Percentiles rank a stretch among this genome's conserved stretches.
Evolutionary conservation across 2,113 vertebrate species (phyloP).

Genomic region (Miniopterus natalensis): DNA sequence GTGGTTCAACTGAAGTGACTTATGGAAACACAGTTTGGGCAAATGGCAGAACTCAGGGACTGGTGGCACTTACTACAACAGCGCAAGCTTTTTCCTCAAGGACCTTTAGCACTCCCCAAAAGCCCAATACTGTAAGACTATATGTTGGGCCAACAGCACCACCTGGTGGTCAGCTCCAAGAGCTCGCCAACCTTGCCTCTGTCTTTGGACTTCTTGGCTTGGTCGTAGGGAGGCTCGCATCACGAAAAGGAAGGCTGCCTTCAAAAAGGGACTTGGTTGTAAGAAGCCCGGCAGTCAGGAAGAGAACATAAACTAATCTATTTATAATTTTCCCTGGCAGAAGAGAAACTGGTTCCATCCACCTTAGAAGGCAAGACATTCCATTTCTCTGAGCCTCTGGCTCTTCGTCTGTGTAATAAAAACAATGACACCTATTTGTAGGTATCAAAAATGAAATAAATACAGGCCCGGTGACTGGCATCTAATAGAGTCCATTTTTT

Average conservation of each 20-base stretch:
- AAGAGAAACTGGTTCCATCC: background rate
- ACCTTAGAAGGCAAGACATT: background rate
- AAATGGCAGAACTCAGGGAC: background rate
- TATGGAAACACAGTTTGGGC: background rate
- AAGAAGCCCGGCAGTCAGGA: background rate
- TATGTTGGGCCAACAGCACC: slow-evolving; percentile 82
- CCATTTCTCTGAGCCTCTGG: background rate
- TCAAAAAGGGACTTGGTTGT: background rate
- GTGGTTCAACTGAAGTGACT: background rate
- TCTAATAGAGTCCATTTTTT: background rate
- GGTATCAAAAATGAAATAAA: slow-evolving; percentile 41
- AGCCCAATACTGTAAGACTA: background rate
- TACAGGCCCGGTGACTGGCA: background rate
- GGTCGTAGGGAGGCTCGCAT: background rate
- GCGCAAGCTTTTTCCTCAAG: background rate
- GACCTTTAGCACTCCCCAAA: accelerated
- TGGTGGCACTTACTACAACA: background rate
- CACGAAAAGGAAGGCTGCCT: background rate
- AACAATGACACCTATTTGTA: background rate
- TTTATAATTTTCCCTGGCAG: background rate
- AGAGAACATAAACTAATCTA: background rate
- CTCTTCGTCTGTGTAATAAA: background rate
- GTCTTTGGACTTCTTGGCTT: background rate
- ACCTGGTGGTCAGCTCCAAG: slow-evolving; percentile 71
- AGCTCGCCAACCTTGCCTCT: background rate